Conservation (phyloP, 2,113 vertebrate genomes). For the Leptocoma aspasia region DNA sequence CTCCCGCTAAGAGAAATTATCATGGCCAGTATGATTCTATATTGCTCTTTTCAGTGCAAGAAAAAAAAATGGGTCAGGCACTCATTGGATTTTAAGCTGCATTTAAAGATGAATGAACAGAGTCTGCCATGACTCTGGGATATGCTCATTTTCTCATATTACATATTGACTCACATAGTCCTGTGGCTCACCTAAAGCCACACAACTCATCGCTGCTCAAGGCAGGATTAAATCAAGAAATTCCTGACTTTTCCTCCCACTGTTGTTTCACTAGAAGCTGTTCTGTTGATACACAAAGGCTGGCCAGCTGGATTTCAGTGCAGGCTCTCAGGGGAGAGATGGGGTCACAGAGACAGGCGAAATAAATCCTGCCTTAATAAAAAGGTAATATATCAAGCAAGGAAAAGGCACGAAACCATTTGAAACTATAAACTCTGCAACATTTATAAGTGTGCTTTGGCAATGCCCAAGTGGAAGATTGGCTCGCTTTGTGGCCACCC, state of each 20-base stretch:
- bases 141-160: neutral
- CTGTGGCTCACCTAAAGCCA: slow-evolving; percentile 6
- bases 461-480: neutral
- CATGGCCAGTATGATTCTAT: neutral
- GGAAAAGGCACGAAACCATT: neutral
- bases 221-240: neutral
- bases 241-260: neutral
- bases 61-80: neutral
- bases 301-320: slow-evolving; percentile 10
- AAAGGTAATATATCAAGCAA: neutral
- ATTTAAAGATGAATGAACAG: neutral
- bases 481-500: neutral
- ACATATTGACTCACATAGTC: neutral
- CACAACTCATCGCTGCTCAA: neutral
- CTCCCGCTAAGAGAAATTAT: neutral
- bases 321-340: neutral
- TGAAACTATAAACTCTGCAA: neutral
- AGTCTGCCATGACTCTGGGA: neutral
- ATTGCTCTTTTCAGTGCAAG: neutral
- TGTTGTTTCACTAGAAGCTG: neutral
- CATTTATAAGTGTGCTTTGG: neutral
- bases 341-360: neutral
- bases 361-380: neutral
- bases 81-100: neutral
- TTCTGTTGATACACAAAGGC: neutral